phyloP scores from a whole-genome alignment of 2,113 vertebrate species.

The Corythornis cristatus region DNA sequence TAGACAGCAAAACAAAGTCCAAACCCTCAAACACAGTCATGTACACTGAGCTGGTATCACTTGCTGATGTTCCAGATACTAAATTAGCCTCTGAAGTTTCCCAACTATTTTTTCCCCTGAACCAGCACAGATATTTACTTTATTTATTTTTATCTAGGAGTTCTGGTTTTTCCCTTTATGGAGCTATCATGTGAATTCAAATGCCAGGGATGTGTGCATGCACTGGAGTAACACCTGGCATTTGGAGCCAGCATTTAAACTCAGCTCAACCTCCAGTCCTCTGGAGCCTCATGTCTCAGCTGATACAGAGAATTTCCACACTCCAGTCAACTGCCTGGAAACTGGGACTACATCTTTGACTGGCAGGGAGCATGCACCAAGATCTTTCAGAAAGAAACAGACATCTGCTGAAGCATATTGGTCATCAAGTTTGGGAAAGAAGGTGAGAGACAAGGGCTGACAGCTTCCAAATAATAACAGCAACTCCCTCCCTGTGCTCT shows the following conservation, averaged over 20 bases:
- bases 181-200: background rate
- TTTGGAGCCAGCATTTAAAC: background rate
- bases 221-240: background rate
- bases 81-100: background rate
- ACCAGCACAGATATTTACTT: background rate
- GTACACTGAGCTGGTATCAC: background rate
- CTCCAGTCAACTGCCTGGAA: background rate
- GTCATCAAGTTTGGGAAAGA: background rate
- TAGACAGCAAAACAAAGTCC: background rate
- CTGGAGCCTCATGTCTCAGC: background rate
- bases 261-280: background rate
- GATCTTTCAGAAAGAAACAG: background rate
- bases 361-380: background rate
- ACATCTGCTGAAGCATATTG: background rate
- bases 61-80: background rate
- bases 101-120: background rate
- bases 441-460: background rate
- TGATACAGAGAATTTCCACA: background rate
- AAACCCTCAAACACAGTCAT: background rate
- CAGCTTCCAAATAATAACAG: background rate
- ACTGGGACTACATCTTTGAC: background rate
- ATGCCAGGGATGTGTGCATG: too few species aligned
- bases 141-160: background rate
- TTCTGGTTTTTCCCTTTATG: background rate
- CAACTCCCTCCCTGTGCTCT: background rate